Conservation (phyloP, 2,888 invertebrate species). For the Erebia aethiops region DNA sequence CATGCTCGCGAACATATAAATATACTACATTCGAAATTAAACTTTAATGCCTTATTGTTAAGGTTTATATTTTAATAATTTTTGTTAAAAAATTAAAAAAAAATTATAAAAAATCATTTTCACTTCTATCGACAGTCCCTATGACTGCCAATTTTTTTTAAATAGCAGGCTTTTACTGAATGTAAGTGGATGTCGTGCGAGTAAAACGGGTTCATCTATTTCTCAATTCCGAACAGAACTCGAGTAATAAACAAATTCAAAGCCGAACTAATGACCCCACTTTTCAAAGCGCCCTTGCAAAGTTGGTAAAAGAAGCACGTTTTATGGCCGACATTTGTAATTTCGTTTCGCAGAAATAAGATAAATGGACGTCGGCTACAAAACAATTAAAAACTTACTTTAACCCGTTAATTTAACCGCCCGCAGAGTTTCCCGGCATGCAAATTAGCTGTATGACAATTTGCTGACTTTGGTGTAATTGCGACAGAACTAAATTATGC, state of each 20-base stretch:
- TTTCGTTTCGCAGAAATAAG: slow-evolving; percentile 14
- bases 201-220: neutral
- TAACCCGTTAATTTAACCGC: slow-evolving; percentile 15
- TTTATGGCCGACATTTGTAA: slow-evolving; percentile 12
- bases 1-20: too few species aligned
- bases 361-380: slow-evolving; percentile 14
- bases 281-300: neutral
- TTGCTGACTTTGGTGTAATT: too few species aligned
- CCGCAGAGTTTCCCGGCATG: neutral
- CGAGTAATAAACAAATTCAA: slow-evolving; percentile 11
- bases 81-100: too few species aligned
- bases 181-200: neutral
- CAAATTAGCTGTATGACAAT: slow-evolving; percentile 1
- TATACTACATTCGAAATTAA: too few species aligned
- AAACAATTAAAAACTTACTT: slow-evolving; percentile 21
- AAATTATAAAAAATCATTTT: too few species aligned
- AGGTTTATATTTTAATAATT: too few species aligned
- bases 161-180: neutral
- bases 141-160: too few species aligned
- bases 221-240: slow-evolving; percentile 4
- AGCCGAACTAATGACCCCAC: slow-evolving; percentile 16
- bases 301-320: slow-evolving; percentile 17
- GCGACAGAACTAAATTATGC: too few species aligned
- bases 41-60: too few species aligned
- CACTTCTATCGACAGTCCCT: too few species aligned